Evolutionary conservation across 1,140 invertebrate species (phyloP), one percentile per base, ranked within the genome.

Genomic region (Drosophila prosaltans): DNA sequence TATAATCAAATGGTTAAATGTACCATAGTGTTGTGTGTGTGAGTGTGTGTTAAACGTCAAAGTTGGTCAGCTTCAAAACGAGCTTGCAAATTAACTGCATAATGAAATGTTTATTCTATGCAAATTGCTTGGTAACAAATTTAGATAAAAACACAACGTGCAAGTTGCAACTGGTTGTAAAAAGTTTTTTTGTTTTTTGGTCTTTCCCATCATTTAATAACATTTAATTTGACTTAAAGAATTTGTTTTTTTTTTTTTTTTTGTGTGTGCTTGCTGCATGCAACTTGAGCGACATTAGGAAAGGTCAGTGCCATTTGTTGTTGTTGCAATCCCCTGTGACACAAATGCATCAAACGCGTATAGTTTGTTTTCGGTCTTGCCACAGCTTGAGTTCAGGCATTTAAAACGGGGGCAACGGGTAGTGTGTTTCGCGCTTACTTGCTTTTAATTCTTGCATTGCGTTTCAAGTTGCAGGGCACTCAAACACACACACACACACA

Each of bases 381-480:
- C 74, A 62, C 74, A 62, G 65, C 45, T 39, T 32, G 71, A 45
- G 58, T 16, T 5, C 16, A 8, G 45, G 45, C 45, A 45, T 21
- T 21, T 16, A 16, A 21, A 26, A 51, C 16, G 45, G 45, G 45
- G 62, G 51, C 40, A 45, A 45, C 54, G 78, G 68, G 32, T 36
- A 65, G 71, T 71, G 68, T 69, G 82, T 82, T 88, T 86, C 73
- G 83, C 83, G 83, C 83, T 88, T 86, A 83, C 83, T 86, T 82
- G 84, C 83, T 83, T 86, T 86, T 86, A 86, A 86, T 86, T 86
- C 83, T 86, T 86, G 76, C 83, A 88, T 88, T 88, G 83, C 83
- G 83, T 86, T 86, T 86, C 83, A 78, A 86, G 83, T 88, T 89
- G 83, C 83, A 88, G 84, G 84, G 77, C 84, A 89, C 82, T 86